Percentiles rank a stretch among this genome's conserved stretches.
phyloP scores from a whole-genome alignment of 2,888 invertebrate genomes.

The Chironomus riparius region DNA sequence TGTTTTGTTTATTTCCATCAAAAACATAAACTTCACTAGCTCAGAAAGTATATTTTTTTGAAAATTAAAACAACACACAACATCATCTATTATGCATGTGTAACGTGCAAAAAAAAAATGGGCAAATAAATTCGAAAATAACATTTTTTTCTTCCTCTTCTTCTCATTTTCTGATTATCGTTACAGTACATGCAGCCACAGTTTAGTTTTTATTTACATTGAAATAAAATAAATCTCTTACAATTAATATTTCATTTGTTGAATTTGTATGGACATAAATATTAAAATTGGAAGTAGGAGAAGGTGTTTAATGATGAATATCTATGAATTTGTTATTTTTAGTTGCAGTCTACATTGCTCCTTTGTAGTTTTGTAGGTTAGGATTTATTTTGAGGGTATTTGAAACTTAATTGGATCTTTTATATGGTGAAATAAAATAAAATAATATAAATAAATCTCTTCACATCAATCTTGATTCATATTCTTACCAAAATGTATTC shows the following conservation, averaged over 20 bases:
- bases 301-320: no score
- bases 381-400: no score
- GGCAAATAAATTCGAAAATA: neutral
- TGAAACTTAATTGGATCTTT: no score
- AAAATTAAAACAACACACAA: neutral
- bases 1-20: neutral
- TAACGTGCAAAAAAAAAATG: slow-evolving; percentile 1
- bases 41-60: neutral
- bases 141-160: neutral
- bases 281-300: no score
- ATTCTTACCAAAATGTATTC: no score
- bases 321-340: no score
- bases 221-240: neutral
- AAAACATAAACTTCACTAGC: neutral
- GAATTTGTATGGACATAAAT: neutral
- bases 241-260: slow-evolving; percentile 22
- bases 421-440: no score
- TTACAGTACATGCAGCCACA: no score
- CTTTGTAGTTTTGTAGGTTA: no score
- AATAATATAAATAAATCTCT: no score
- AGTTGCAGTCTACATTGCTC: no score
- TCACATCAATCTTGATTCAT: no score
- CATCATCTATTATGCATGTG: slow-evolving; percentile 16
- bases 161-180: neutral
- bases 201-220: neutral